Base-by-base conservation (phyloP, 1,140 invertebrate genomes). In the Dinothrombium tinctorium region DNA sequence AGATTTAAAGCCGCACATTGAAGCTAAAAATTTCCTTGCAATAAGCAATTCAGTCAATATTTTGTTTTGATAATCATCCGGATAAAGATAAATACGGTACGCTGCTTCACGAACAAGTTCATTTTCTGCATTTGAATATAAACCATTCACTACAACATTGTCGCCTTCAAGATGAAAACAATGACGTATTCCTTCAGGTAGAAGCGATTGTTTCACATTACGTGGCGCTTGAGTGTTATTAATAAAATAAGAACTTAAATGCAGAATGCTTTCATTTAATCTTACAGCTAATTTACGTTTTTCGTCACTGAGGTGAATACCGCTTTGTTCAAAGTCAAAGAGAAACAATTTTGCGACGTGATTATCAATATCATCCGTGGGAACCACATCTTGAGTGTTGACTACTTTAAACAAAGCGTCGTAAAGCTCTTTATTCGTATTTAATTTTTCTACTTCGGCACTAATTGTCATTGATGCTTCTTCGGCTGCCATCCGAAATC, bases 251-350 rank as follows among this genome's bases (percentile, higher is more conserved):
- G 86, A 82, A 1, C 86, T 83, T 3, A 78, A 60, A 57, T 81
- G 67, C 35, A 75, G 55, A 40, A 82, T 79, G 28, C 63, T 61
- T 56, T 90, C 74, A 57, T 89, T 92, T 1, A 90, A 60, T 2
- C 69, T 60, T 0, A 92, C 83, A 43, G 92, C 83, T 47, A 46
- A n/a, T 19, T 45, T 54, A 55, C 60, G 49, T 19, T 57, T 66
- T 3, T 64, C 55, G 48, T 86, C 75, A n/a, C 72, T 67, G 37
- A 96, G 62, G 58, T 95, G 86, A 48, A 95, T 95, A 6, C 87
- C 89, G 61, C 76, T 76, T 58, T 92, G 84, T 57, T 95, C 86
- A 63, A 95, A 95, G 57, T 96, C 89, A 60, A 87, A 83, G 24
- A 90, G 58, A 62, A 95, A 95, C 39, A 96, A 58, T 51, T 76